Evolutionary conservation across 2,888 invertebrate genomes (phyloP).

Genomic region (Cacoxenus indagator): DNA sequence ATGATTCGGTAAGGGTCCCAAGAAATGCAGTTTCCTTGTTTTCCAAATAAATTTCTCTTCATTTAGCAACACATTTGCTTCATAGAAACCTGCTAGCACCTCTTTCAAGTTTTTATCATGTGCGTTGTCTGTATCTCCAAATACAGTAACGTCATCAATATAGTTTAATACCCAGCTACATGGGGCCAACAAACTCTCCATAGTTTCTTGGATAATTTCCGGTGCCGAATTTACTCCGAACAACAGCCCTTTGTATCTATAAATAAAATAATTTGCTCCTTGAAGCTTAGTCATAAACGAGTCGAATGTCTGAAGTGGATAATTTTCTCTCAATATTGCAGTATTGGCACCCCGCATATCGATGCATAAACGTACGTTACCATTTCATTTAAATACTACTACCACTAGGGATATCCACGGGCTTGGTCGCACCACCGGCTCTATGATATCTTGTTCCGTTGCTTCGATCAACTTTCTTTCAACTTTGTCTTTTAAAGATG

Average conservation of each 20-base stretch:
- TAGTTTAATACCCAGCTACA: conserved; percentile 54
- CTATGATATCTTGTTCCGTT: too few relatives aligned
- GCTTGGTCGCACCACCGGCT: neutral
- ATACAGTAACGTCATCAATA: conserved; percentile 20
- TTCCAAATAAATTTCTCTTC: neutral
- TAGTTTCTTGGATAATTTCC: conserved; percentile 46
- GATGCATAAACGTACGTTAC: conserved; percentile 57
- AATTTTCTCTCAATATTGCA: conserved; percentile 43
- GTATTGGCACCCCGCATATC: conserved; percentile 60
- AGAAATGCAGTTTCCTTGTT: neutral
- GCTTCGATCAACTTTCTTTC: too few relatives aligned
- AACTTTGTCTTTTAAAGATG: too few relatives aligned
- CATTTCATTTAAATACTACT: conserved; percentile 49
- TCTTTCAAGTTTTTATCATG: neutral
- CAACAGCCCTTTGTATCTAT: conserved; percentile 62
- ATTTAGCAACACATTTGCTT: neutral
- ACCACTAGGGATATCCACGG: too few relatives aligned
- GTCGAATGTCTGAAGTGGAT: conserved; percentile 49
- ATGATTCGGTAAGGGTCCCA: neutral
- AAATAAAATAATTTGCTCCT: too few relatives aligned
- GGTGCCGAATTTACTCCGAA: conserved; percentile 62
- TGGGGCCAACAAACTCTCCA: conserved; percentile 49
- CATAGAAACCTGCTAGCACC: neutral
- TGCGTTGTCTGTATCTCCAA: neutral
- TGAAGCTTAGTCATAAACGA: too few relatives aligned